A percentile compares a stretch with the other conserved stretches of the same genome.
phyloP scores from a whole-genome alignment of 2,888 invertebrate species.

The Caenorhabditis sp. region DNA sequence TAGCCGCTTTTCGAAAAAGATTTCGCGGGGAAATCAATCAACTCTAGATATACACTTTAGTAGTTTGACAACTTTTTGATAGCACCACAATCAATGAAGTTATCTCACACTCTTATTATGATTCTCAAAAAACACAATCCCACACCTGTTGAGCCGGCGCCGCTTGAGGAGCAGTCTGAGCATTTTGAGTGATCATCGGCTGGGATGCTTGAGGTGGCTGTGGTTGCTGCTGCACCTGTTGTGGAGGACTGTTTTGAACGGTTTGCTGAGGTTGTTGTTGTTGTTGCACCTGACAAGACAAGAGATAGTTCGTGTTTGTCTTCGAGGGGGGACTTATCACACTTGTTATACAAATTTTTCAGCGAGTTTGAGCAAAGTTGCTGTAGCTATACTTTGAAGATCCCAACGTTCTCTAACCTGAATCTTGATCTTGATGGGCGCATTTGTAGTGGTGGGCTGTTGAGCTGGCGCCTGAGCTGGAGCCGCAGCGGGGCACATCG shows the following conservation, averaged over 20 bases:
- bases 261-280: conserved; percentile 42
- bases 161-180: conserved; percentile 29
- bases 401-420: no score
- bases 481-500: conserved; percentile 43
- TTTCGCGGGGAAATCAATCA: no score
- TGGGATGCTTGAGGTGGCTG: conserved; percentile 41
- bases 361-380: no score
- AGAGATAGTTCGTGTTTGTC: background rate
- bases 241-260: conserved; percentile 31
- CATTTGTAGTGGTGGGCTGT: conserved; percentile 20
- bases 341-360: background rate
- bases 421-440: conserved; percentile 61
- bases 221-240: conserved; percentile 55
- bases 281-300: conserved; percentile 38
- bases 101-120: background rate
- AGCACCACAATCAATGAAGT: no score
- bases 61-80: background rate
- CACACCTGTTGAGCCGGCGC: conserved; percentile 30
- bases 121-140: background rate
- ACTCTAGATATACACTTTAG: background rate
- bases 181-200: conserved; percentile 12
- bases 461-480: conserved; percentile 9
- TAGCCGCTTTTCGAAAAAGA: no score
- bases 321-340: background rate
- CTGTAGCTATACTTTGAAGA: no score